A percentile compares a stretch with the other conserved stretches of the same genome.
Conservation (phyloP, 2,113 vertebrate species). For the Phrynosoma blainvillii region DNA sequence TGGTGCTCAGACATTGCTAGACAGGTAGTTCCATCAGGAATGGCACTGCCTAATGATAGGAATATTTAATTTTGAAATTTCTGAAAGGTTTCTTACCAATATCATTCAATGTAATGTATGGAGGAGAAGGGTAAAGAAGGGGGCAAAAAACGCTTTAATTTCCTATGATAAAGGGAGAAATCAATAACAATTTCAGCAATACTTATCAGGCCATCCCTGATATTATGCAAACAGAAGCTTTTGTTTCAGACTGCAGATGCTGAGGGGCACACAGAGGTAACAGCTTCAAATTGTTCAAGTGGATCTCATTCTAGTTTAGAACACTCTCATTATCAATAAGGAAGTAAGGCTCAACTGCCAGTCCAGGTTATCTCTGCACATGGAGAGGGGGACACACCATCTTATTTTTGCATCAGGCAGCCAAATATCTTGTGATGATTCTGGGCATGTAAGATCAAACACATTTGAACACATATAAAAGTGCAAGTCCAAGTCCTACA, state of each 20-base stretch:
- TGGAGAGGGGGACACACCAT: too few relatives aligned
- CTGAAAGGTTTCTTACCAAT: not conserved
- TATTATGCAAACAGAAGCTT: not conserved
- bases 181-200: not conserved
- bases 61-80: conserved; percentile 40
- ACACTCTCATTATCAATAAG: too few relatives aligned
- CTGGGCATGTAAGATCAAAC: too few relatives aligned
- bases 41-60: conserved; percentile 17
- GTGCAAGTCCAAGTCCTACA: not conserved
- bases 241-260: not conserved
- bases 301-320: too few relatives aligned
- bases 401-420: too few relatives aligned
- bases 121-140: not conserved
- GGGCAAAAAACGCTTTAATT: not conserved
- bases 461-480: not conserved
- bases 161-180: not conserved
- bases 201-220: not conserved
- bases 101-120: conserved; percentile 23
- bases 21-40: conserved; percentile 4
- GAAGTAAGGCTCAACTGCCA: too few relatives aligned
- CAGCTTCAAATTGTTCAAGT: too few relatives aligned
- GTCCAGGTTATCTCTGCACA: too few relatives aligned
- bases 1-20: conserved; percentile 38
- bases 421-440: too few relatives aligned
- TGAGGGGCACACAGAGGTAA: not conserved